Conservation (phyloP, 2,797 vertebrate species). For the Alauda arvensis region DNA sequence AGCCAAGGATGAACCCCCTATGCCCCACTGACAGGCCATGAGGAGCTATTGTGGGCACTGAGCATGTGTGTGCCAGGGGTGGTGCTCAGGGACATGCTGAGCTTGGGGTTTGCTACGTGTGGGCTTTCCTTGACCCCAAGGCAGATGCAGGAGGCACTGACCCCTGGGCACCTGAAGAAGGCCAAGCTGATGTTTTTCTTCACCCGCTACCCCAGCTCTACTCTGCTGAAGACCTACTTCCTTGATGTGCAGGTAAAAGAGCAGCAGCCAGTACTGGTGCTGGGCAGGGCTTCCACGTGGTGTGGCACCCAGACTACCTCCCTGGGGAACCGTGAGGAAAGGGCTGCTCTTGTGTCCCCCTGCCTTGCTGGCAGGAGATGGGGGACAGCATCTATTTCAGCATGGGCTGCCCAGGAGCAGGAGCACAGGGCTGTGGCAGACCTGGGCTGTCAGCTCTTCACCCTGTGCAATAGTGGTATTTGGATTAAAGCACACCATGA, state of each 20-base stretch:
- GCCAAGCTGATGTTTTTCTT: constrained; percentile 98
- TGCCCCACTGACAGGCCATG: background rate
- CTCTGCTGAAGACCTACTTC: constrained; percentile 89
- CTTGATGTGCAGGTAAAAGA: constrained; percentile 89
- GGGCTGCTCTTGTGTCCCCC: background rate
- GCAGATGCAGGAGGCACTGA: constrained; percentile 90
- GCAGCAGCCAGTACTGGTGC: background rate
- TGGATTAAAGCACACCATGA: background rate
- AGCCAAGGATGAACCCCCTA: background rate
- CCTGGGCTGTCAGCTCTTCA: background rate
- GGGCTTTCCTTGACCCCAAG: constrained; percentile 74
- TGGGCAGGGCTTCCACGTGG: rapidly evolving
- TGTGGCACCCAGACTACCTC: background rate
- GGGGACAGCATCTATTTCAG: background rate
- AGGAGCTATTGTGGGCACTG: background rate
- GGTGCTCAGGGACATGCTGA: rapidly evolving
- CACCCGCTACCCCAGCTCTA: constrained; percentile 93
- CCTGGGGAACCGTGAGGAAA: background rate
- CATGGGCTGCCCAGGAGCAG: background rate
- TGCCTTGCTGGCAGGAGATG: background rate
- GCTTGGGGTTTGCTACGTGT: rapidly evolving
- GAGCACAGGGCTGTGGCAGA: background rate
- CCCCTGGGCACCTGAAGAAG: constrained; percentile 93
- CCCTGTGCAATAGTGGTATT: rapidly evolving
- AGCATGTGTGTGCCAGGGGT: background rate